A percentile compares a stretch with the other conserved stretches of the same genome.
Conservation (phyloP, 2,113 vertebrate genomes). For the Megaceryle torquata region DNA sequence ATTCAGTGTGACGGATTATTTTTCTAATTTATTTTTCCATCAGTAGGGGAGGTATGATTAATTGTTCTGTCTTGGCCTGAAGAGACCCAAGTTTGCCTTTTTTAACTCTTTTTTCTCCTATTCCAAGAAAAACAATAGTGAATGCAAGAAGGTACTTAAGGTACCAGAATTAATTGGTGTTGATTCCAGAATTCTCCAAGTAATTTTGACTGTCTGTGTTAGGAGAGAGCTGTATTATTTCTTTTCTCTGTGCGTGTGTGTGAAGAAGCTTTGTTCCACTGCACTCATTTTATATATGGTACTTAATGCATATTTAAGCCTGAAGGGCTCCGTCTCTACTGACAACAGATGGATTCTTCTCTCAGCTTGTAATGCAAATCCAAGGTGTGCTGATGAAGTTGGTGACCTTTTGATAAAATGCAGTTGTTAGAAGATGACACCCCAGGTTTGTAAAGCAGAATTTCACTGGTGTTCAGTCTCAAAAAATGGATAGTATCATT, state of each 20-base stretch:
- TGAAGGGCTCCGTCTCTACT: neutral
- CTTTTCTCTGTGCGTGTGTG: neutral
- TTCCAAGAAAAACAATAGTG: neutral
- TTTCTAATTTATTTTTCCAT: constrained; percentile 16
- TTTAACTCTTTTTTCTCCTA: neutral
- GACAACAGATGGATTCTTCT: constrained; percentile 26
- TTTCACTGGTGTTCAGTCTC: neutral
- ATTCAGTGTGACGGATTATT: neutral
- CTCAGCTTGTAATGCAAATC: neutral
- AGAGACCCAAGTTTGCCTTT: neutral
- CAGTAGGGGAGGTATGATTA: neutral
- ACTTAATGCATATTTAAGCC: neutral
- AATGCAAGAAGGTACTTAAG: neutral
- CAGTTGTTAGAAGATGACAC: neutral
- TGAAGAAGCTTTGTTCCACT: neutral
- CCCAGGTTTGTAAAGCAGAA: neutral
- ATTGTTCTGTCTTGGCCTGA: neutral
- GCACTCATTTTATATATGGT: neutral
- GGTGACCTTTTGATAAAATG: constrained; percentile 21
- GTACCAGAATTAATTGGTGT: neutral
- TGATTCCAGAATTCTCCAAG: neutral
- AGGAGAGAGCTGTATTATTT: neutral
- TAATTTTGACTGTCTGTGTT: neutral
- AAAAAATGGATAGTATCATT: accelerated
- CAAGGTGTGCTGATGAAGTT: neutral